Conservation (phyloP, 2,888 invertebrate species). For the Drosophila acutilabella region DNA sequence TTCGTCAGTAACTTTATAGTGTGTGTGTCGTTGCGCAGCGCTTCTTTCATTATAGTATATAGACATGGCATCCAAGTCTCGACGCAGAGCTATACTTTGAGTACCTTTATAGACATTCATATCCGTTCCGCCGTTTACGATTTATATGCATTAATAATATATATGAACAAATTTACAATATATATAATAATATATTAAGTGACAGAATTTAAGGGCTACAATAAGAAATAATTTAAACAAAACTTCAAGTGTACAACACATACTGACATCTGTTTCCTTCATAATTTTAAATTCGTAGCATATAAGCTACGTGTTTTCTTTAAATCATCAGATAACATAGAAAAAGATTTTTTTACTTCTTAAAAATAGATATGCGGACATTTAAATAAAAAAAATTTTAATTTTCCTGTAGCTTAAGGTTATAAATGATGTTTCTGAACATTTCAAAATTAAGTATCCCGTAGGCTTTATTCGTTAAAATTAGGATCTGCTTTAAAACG, state of each 20-base stretch:
- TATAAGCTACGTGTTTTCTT: background rate
- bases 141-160: slow-evolving; percentile 32
- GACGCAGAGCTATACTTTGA: slow-evolving; percentile 46
- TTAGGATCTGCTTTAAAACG: background rate
- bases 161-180: background rate
- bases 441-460: background rate
- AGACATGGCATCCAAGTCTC: slow-evolving; percentile 57
- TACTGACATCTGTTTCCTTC: no score
- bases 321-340: no score
- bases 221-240: slow-evolving; percentile 31
- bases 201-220: slow-evolving; percentile 1
- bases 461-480: slow-evolving; percentile 15
- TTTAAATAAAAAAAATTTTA: background rate
- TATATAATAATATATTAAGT: background rate
- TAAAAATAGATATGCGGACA: no score
- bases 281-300: no score
- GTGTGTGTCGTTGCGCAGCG: slow-evolving; percentile 26
- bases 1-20: slow-evolving; percentile 23
- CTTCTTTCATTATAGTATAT: slow-evolving; percentile 62
- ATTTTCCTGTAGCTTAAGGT: background rate
- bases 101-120: slow-evolving; percentile 59
- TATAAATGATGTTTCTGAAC: background rate
- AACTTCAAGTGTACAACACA: background rate
- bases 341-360: no score
- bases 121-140: slow-evolving; percentile 16